Conservation (phyloP, 2,797 vertebrate genomes). For the Pipistrellus nathusii region DNA sequence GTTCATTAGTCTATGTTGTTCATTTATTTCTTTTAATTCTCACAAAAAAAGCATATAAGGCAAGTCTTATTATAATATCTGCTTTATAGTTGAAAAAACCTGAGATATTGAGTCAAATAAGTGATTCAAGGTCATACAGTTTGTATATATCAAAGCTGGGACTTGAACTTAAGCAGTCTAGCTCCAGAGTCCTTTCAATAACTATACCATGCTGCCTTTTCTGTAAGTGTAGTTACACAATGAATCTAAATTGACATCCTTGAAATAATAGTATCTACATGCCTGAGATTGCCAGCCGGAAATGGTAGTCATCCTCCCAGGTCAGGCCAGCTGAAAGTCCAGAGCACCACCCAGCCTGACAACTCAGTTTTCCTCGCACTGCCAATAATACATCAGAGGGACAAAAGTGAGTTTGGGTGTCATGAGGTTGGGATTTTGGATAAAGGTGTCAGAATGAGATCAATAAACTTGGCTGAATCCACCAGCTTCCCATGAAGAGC, state of each 20-base stretch:
- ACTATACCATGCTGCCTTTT: not conserved
- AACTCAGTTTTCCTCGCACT: not conserved
- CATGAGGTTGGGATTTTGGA: not conserved
- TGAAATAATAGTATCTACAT: not conserved
- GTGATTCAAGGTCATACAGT: not conserved
- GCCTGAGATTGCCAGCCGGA: not conserved
- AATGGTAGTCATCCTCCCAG: not conserved
- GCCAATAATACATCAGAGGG: not conserved
- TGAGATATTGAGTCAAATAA: not conserved
- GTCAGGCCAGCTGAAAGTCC: not conserved
- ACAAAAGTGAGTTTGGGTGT: not conserved
- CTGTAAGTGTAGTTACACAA: not conserved
- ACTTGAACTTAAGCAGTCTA: not conserved
- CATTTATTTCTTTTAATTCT: conserved; percentile 12
- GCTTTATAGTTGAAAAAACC: not conserved
- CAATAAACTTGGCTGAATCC: not conserved
- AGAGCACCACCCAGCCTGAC: not conserved
- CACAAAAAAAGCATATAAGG: not conserved
- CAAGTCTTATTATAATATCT: not conserved
- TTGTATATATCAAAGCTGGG: not conserved
- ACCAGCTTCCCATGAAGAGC: not conserved
- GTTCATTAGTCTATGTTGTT: too few species aligned
- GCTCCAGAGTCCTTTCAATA: not conserved
- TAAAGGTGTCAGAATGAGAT: not conserved
- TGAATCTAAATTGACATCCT: not conserved